phyloP scores from a whole-genome alignment of 2,113 vertebrate genomes.

The Oncorhynchus gorbuscha region DNA sequence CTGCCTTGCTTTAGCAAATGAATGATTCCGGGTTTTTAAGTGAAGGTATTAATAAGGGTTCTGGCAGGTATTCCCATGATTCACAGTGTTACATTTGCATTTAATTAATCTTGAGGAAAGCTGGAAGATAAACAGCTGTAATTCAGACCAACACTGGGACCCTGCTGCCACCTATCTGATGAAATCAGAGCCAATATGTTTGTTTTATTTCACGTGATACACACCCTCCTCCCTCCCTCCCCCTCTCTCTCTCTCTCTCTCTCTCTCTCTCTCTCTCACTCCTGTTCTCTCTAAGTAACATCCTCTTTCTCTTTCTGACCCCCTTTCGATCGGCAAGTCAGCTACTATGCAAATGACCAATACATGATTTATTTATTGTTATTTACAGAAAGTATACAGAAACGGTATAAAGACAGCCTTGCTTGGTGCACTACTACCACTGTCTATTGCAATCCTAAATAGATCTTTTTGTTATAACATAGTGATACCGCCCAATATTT shows the following conservation, averaged over 20 bases:
- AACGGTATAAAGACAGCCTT: too few relatives aligned
- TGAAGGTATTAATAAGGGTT: constrained; percentile 84
- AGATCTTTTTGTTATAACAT: too few relatives aligned
- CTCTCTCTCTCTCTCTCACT: not conserved
- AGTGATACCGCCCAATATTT: not conserved
- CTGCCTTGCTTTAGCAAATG: constrained; percentile 69
- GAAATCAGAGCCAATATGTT: constrained; percentile 74
- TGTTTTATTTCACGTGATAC: constrained; percentile 63
- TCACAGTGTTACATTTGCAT: constrained; percentile 82
- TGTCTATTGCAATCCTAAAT: too few relatives aligned
- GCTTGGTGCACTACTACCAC: too few relatives aligned
- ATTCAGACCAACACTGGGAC: constrained; percentile 77
- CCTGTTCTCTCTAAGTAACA: constrained; percentile 1
- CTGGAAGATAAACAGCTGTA: constrained; percentile 87
- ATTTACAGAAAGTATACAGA: too few relatives aligned
- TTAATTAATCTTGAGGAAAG: constrained; percentile 87
- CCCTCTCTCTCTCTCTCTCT: not conserved
- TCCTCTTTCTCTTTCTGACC: not conserved
- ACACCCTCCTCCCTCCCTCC: not conserved
- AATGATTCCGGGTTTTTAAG: constrained; percentile 81
- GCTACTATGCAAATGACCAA: not conserved
- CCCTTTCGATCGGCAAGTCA: not conserved
- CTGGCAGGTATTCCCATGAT: constrained; percentile 86
- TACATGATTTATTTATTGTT: too few relatives aligned
- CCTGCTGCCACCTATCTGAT: constrained; percentile 74